Evolutionary conservation across 2,113 vertebrate species (phyloP).

Genomic region (Sturnus vulgaris): DNA sequence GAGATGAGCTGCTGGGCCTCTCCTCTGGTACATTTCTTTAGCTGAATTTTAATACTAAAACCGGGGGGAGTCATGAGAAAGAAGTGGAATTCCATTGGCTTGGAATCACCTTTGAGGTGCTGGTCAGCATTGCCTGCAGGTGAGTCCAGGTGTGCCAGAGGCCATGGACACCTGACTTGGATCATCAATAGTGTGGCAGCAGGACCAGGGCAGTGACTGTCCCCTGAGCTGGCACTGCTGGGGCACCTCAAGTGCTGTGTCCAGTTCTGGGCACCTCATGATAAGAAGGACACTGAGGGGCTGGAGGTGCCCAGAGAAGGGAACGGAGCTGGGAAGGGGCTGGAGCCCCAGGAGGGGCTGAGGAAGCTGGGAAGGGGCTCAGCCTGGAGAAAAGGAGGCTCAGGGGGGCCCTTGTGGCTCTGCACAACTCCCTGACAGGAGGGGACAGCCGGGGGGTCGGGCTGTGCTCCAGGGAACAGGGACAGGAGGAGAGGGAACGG

Average conservation of each 20-base stretch:
- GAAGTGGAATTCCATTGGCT: not conserved
- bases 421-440: not conserved
- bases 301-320: not conserved
- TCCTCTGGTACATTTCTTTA: not conserved
- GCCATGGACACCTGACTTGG: not conserved
- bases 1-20: not conserved
- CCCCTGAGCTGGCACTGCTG: not conserved
- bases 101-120: not conserved
- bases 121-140: not conserved
- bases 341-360: not conserved
- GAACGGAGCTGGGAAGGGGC: not conserved
- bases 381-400: not conserved
- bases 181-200: not conserved
- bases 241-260: too few relatives aligned
- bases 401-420: not conserved
- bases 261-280: not conserved
- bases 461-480: not conserved
- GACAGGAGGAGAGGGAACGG: not conserved
- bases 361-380: not conserved
- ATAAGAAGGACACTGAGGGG: not conserved
- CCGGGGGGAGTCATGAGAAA: not conserved
- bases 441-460: not conserved
- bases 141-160: not conserved
- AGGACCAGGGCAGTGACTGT: not conserved
- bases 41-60: not conserved